A percentile compares a stretch with the other conserved stretches of the same genome.
phyloP scores from a whole-genome alignment of 2,797 vertebrate species.

The Hafferia zeledoni region DNA sequence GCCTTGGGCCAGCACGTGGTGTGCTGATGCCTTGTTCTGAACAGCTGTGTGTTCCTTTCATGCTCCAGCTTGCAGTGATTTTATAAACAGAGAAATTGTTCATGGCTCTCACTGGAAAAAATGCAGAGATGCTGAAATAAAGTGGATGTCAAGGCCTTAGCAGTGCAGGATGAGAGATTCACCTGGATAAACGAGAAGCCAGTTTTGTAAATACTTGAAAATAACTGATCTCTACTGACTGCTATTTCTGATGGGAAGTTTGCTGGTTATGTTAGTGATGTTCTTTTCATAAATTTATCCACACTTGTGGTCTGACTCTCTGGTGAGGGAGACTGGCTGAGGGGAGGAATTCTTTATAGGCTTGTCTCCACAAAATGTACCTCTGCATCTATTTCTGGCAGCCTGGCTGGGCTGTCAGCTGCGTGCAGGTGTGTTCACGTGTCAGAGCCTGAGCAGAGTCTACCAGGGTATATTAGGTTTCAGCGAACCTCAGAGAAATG shows the following conservation, averaged over 20 bases:
- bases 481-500: background rate
- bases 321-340: background rate
- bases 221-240: background rate
- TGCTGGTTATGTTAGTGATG: background rate
- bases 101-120: accelerated
- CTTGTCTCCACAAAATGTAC: background rate
- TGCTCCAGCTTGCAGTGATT: background rate
- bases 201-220: background rate
- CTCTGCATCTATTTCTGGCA: background rate
- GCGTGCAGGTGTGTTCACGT: accelerated
- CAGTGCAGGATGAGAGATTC: background rate
- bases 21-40: background rate
- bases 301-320: background rate
- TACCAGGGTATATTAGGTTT: background rate
- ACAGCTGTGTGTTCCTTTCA: background rate
- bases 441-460: background rate
- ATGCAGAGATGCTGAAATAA: background rate
- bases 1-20: background rate
- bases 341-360: background rate
- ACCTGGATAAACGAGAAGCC: background rate
- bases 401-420: background rate
- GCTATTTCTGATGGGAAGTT: background rate
- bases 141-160: background rate
- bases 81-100: background rate
- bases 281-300: background rate